Evolutionary conservation across 2,113 vertebrate species (phyloP), one percentile per base, ranked within the genome.

Genomic region (Xiphias gladius): DNA sequence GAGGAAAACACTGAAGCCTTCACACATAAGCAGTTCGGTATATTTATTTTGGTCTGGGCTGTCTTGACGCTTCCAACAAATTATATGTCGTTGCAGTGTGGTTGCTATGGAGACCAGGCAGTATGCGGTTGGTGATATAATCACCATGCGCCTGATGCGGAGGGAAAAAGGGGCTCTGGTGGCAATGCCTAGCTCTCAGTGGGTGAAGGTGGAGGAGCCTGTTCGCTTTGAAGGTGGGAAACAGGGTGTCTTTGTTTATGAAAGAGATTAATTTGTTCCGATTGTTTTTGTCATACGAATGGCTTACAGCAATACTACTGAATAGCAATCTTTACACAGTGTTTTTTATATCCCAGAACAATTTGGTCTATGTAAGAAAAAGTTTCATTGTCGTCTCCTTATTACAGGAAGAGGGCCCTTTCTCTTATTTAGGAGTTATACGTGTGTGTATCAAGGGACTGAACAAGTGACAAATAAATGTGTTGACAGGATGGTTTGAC

Each of bases 101-200:
- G 95, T 99, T 91, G 97, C 98, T 37, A 98, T 97, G 95, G 98
- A 98, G 91, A 98, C 97, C 13, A 97, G 88, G 69, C 97, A 99
- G 6, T 99, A 98, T 91, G 94, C 92, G 35, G 96, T 95, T 28
- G 98, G 97, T 70, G 98, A 99, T 26, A 94, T 86, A 66, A 98
- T 99, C 85, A 99, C 98, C 0, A 98, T 99, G 98, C 96, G 96
- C 62, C 95, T 99, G 87, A 99, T 99, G 98, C 96, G 95, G 46
- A 95, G 98, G 84, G 97, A 99, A 89, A 99, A 99, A 75, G 98
- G 98, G 24, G 95, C 96, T 63, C 94, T 99, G 89, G 94, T 99
- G 84, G 97, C 98, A 14, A 94, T 99, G 95, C 98, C 98, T 20
- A 98, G 97, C 91, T 96, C 96, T 59, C 96, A 97, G 91, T 99